Conservation (phyloP, 2,113 vertebrate species). For the Notothenia coriiceps region DNA sequence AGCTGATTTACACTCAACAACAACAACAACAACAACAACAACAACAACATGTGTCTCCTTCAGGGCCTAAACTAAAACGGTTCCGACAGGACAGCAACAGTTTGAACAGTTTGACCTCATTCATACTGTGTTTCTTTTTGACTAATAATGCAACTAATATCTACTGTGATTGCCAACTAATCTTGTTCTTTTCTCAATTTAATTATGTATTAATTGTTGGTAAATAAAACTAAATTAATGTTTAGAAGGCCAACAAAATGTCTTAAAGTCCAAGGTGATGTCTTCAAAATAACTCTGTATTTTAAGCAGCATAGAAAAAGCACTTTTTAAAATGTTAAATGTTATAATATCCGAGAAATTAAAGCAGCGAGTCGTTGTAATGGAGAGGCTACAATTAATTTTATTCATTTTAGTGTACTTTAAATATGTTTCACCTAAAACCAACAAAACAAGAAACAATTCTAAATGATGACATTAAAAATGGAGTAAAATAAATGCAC, state of each 20-base stretch:
- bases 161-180: not conserved
- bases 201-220: no score
- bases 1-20: no score
- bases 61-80: not conserved
- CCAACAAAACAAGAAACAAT: no score
- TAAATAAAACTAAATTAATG: not conserved
- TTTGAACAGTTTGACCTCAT: not conserved
- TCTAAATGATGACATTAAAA: no score
- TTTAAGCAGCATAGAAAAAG: not conserved
- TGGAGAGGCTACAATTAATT: no score
- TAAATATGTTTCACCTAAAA: no score
- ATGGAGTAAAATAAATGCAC: not conserved
- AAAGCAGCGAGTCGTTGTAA: not conserved
- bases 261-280: not conserved
- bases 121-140: not conserved
- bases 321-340: not conserved
- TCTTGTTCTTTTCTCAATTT: not conserved
- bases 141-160: not conserved
- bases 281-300: slow-evolving; percentile 1
- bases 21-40: no score
- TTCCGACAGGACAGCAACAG: not conserved
- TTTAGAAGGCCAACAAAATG: no score
- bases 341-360: not conserved
- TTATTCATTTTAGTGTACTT: no score
- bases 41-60: not conserved